Evolutionary conservation across 2,888 invertebrate species (phyloP), one percentile per base, ranked within the genome.

Genomic region (Ormyrus thymus): DNA sequence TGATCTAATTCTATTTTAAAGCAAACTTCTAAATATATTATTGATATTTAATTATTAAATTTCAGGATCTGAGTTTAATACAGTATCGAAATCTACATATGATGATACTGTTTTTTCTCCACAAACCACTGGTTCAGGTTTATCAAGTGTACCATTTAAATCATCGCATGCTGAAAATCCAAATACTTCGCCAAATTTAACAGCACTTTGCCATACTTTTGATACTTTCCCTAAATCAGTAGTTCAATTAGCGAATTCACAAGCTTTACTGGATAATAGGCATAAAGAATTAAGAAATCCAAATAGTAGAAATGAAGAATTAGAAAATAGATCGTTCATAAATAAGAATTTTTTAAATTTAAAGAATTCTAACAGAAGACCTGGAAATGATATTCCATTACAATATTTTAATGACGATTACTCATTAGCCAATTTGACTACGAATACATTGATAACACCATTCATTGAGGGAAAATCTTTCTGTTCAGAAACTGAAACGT

Each of bases 231-330:
- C 46, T 48, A 48, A 58, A 58, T 58, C 48, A 10, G 6, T n/a
- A 15, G 48, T 48, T 83, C 90, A 90, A 1, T 82, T 90, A 15
- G 90, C 88, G 82, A 90, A 88, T 76, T 85, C 90, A 6, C 90
- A 90, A 84, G 89, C 89, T 89, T 83, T 90, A 78, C 90, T 90
- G 13, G 89, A 89, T 72, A 89, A 89, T 81, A 85, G 88, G 13
- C 88, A 85, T 81, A 89, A 87, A 80, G 88, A 88, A 82, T 86
- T 89, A 6, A 86, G 86, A 43, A 89, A 88, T 83, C 29, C 29
- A 29, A 29, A 48, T 80, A 2, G 88, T 87, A 50, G 89, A 89
- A 79, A 88, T 87, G 75, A 86, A 84, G 61, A 83, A 86, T 46
- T 88, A 10, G 13, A 71, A 71, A 61, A 3, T 43, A 51, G 9